phyloP scores from a whole-genome alignment of 2,888 invertebrate species.

The Nephrotoma flavescens region DNA sequence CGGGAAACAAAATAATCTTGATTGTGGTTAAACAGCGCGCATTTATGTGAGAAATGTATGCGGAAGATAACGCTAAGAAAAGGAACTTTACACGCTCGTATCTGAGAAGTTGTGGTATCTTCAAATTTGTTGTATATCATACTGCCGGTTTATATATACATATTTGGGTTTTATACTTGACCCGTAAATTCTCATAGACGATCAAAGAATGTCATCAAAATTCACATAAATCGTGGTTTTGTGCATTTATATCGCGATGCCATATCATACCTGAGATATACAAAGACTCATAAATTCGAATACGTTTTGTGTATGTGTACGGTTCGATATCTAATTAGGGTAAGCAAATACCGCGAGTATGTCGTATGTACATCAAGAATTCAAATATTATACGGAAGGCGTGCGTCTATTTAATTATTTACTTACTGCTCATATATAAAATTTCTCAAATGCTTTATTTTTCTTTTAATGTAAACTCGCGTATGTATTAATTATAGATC shows the following conservation, averaged over 20 bases:
- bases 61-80: neutral
- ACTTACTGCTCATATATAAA: neutral
- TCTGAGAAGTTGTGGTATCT: neutral
- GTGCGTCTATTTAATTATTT: neutral
- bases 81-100: neutral
- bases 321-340: neutral
- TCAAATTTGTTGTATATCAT: neutral
- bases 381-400: neutral
- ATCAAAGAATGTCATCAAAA: too few species aligned
- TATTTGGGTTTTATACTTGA: neutral
- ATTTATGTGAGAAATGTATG: neutral
- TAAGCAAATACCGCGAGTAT: neutral
- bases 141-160: neutral
- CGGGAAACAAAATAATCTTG: neutral
- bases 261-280: neutral
- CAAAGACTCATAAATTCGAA: neutral
- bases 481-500: neutral
- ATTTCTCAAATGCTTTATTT: neutral
- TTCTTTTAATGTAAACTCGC: neutral
- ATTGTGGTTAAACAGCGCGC: neutral
- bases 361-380: neutral
- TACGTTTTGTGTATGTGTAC: neutral
- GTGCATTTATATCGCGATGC: neutral
- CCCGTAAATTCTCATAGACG: neutral
- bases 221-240: neutral